A percentile compares a stretch with the other conserved stretches of the same genome.
These are phyloP conservation scores for Zoanthus solanderi DNA, from an alignment of 92 coral and sea anemone species.

Conservation along the genomic window DNA sequence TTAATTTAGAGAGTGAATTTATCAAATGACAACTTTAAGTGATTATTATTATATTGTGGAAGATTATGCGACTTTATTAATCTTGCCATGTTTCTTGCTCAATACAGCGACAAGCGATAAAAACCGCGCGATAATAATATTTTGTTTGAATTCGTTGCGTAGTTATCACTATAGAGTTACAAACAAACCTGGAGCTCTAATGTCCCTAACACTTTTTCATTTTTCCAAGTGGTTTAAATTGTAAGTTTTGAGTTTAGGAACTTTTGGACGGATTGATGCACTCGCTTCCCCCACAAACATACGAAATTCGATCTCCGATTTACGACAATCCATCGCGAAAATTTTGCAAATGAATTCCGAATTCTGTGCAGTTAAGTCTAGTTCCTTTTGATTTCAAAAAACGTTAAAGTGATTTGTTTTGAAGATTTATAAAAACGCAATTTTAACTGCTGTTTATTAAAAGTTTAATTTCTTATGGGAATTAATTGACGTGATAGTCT, in stretches of 20 bases:
- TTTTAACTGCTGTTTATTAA: neutral
- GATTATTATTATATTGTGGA: neutral
- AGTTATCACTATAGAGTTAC: constrained; percentile 5
- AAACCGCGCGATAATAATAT: neutral
- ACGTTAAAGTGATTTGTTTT: neutral
- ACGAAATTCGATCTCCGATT: too few species aligned
- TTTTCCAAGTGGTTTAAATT: neutral
- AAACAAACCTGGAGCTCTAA: constrained; percentile 10
- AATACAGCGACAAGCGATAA: neutral
- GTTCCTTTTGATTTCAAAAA: neutral
- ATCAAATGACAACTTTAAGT: neutral
- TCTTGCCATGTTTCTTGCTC: neutral
- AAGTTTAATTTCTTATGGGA: neutral
- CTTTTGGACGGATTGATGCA: neutral
- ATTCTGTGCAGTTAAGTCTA: neutral
- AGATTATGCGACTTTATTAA: neutral
- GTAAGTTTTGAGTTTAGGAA: neutral
- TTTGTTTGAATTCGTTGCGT: constrained; percentile 26
- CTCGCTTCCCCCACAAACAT: too few species aligned
- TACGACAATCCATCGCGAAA: neutral
- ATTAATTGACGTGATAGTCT: neutral
- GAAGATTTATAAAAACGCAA: neutral
- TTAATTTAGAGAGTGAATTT: constrained; percentile 1
- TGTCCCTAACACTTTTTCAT: neutral
- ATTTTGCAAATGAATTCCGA: neutral